Conservation (phyloP, 2,113 vertebrate genomes). For the Thalassoma bifasciatum region DNA sequence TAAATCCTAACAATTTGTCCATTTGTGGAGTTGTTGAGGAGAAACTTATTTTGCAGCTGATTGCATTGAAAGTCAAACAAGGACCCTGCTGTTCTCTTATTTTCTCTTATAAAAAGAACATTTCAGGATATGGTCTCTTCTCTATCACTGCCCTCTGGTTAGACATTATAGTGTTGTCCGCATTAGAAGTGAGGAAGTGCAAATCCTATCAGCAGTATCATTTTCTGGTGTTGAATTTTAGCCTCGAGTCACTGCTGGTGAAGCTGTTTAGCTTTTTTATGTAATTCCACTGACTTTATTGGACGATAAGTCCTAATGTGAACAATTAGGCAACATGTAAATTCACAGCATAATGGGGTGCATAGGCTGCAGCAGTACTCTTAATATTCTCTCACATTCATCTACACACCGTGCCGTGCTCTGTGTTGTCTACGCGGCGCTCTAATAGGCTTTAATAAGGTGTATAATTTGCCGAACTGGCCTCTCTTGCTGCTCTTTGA, state of each 20-base stretch:
- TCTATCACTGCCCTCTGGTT: too few relatives aligned
- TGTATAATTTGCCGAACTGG: constrained; percentile 50
- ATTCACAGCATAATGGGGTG: background rate
- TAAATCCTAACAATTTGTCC: too few relatives aligned
- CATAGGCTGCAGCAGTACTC: constrained; percentile 26
- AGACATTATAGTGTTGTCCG: too few relatives aligned
- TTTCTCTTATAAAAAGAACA: too few relatives aligned
- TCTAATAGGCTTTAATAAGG: constrained; percentile 60
- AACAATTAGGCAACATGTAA: constrained; percentile 1
- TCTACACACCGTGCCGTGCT: constrained; percentile 12
- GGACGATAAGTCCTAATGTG: background rate
- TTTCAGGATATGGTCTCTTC: too few relatives aligned
- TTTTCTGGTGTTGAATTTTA: too few relatives aligned
- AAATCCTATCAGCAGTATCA: background rate
- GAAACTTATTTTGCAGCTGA: too few relatives aligned
- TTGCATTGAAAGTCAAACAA: too few relatives aligned
- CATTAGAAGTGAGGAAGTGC: too few relatives aligned
- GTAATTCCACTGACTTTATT: background rate
- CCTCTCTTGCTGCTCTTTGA: constrained; percentile 46
- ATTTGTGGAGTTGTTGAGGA: too few relatives aligned
- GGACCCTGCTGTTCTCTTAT: too few relatives aligned
- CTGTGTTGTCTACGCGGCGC: constrained; percentile 15
- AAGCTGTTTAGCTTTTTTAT: background rate
- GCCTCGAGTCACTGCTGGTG: background rate
- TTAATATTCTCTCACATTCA: background rate